Evolutionary conservation across 2,113 vertebrate genomes (phyloP).

Genomic region (Chlorodrepanis virens): DNA sequence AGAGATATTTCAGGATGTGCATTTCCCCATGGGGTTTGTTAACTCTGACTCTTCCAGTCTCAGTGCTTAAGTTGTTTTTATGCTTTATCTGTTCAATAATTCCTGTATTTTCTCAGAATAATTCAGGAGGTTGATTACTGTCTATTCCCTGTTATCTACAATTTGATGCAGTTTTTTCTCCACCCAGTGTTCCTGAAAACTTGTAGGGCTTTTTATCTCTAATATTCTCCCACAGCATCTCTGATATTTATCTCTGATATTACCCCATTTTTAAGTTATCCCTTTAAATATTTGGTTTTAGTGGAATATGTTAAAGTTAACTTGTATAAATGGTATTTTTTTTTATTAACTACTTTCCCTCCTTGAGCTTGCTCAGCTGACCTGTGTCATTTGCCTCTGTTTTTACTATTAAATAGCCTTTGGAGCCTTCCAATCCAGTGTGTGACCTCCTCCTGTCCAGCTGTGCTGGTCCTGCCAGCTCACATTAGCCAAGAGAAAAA

Average conservation of each 20-base stretch:
- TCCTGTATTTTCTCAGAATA: background rate
- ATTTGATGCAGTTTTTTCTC: background rate
- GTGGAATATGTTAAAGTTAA: background rate
- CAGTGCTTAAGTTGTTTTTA: background rate
- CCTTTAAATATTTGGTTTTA: background rate
- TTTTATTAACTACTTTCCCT: background rate
- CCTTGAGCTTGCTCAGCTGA: background rate
- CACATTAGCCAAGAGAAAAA: background rate
- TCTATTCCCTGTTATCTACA: background rate
- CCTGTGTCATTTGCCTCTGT: background rate
- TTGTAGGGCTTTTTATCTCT: background rate
- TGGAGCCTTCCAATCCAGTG: background rate
- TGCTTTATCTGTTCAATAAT: background rate
- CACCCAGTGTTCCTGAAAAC: background rate
- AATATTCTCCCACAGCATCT: background rate
- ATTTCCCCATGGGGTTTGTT: background rate
- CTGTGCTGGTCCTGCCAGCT: background rate
- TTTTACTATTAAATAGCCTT: background rate
- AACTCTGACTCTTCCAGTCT: background rate
- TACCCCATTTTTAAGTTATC: background rate
- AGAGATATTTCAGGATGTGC: fast-evolving
- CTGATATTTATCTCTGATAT: background rate
- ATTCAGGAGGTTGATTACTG: background rate
- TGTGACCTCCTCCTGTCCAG: background rate
- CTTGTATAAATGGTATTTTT: background rate